A percentile compares a stretch with the other conserved stretches of the same genome.
phyloP scores from a whole-genome alignment of 2,888 invertebrate species.

The Drosophila anomelani region DNA sequence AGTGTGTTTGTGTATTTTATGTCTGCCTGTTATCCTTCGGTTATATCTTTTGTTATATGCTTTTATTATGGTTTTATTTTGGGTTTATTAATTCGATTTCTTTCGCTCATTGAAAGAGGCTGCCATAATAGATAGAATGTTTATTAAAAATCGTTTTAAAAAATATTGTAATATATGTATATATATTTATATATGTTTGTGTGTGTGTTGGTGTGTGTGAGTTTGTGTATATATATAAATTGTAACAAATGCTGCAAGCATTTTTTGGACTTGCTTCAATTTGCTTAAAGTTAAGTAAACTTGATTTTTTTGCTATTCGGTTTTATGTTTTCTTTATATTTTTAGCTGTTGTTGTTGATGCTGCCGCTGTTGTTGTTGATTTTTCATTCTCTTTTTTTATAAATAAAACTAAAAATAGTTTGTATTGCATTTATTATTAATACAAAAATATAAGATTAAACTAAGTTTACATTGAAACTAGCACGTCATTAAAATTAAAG shows the following conservation, averaged over 20 bases:
- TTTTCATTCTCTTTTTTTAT: slow-evolving; percentile 32
- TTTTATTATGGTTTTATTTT: slow-evolving; percentile 29
- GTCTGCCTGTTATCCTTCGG: slow-evolving; percentile 55
- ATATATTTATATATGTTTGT: slow-evolving; percentile 25
- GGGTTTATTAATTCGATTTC: slow-evolving; percentile 50
- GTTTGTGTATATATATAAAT: slow-evolving; percentile 53
- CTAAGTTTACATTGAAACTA: slow-evolving; percentile 74
- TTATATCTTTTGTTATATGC: slow-evolving; percentile 33
- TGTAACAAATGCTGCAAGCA: slow-evolving; percentile 73
- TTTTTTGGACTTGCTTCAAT: slow-evolving; percentile 55
- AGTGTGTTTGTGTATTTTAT: slow-evolving; percentile 10
- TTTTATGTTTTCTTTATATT: slow-evolving; percentile 25
- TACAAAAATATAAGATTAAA: slow-evolving; percentile 66
- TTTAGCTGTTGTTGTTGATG: slow-evolving; percentile 9
- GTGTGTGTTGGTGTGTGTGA: background rate
- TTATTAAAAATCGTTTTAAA: slow-evolving; percentile 69
- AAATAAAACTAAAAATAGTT: slow-evolving; percentile 77
- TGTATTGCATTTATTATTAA: slow-evolving; percentile 76
- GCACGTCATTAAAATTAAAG: slow-evolving; percentile 52
- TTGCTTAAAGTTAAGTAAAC: slow-evolving; percentile 68
- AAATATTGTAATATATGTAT: slow-evolving; percentile 66
- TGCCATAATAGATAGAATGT: slow-evolving; percentile 70
- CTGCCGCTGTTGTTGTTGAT: slow-evolving; percentile 25
- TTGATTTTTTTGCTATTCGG: slow-evolving; percentile 41
- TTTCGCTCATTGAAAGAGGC: slow-evolving; percentile 59